Evolutionary conservation across 2,113 vertebrate species (phyloP), one percentile per base, ranked within the genome.

Genomic region (Pollachius pollachius): DNA sequence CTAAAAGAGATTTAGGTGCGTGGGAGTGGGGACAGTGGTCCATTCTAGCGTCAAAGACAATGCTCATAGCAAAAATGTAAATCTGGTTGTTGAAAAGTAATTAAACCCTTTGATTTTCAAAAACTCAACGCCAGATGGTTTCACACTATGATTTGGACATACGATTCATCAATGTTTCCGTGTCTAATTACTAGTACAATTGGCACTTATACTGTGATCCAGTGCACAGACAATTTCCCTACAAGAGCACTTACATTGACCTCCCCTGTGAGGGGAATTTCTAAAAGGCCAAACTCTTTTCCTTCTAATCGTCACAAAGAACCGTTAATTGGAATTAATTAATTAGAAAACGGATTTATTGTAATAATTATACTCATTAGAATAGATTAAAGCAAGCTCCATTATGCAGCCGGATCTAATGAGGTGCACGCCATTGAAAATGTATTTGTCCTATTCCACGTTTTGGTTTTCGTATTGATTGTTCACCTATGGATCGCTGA

Each of bases 341-440:
- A 48, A 13, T 13, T 30, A 6, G 30, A 5, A 5, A 30, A 30
- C 8, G 4, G 41, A 48, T 48, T 11, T 48, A 13, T 13, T 48
- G 41, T 48, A 11, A 48, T 48, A 13, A 48, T 48, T 11, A 48
- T 13, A 30, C 30, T 30, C 1, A 48, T 48, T 48, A 9, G 41
- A 48, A 11, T 48, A 48, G 41, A 48, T 11, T 9, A 48, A 48
- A 48, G 5, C 41, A 11, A 13, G 41, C 7, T 48, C 41, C 41
- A 13, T 48, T 3, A 6, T 48, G 41, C 41, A 48, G 41, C 41
- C 41, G 8, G 41, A 65, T 75, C 70, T 75, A 78, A 81, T 79
- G 81, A 72, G 89, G 88, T 92, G 89, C 88, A 86, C 92, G 88
- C 86, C 89, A 89, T 92, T 92, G 84, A 41, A 18, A 21, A 16